Conservation (phyloP, 2,888 invertebrate species). For the Phorcus lineatus region DNA sequence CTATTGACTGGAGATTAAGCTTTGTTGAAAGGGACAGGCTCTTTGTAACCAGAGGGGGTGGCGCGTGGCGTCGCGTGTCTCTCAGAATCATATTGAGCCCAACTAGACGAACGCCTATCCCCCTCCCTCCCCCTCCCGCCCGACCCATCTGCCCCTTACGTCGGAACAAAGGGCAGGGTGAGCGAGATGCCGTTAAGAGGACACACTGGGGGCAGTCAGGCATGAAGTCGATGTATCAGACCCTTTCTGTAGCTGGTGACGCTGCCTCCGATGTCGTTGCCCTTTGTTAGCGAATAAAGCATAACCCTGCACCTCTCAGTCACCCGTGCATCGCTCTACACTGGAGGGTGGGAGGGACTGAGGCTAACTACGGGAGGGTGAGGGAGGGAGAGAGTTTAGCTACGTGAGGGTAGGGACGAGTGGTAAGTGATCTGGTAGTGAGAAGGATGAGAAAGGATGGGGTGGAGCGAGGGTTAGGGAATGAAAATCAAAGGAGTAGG, state of each 20-base stretch:
- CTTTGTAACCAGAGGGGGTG: slow-evolving; percentile 16
- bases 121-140: neutral
- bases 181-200: slow-evolving; percentile 7
- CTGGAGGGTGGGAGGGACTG: neutral
- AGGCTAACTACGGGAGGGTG: no score
- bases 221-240: neutral
- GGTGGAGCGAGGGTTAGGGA: no score
- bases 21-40: neutral
- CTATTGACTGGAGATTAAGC: slow-evolving; percentile 15
- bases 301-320: neutral
- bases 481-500: no score
- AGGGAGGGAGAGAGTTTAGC: no score
- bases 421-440: no score
- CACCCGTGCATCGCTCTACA: neutral
- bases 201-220: neutral
- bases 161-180: slow-evolving; percentile 13
- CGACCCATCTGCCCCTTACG: slow-evolving; percentile 12
- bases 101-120: neutral
- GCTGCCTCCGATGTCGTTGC: neutral
- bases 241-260: neutral
- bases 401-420: no score
- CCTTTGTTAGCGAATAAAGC: neutral
- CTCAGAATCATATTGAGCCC: neutral
- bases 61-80: slow-evolving; percentile 17
- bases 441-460: no score